Percentiles rank a stretch among this genome's conserved stretches.
Conservation (phyloP, 2,888 invertebrate species). For the Aethes cnicana region DNA sequence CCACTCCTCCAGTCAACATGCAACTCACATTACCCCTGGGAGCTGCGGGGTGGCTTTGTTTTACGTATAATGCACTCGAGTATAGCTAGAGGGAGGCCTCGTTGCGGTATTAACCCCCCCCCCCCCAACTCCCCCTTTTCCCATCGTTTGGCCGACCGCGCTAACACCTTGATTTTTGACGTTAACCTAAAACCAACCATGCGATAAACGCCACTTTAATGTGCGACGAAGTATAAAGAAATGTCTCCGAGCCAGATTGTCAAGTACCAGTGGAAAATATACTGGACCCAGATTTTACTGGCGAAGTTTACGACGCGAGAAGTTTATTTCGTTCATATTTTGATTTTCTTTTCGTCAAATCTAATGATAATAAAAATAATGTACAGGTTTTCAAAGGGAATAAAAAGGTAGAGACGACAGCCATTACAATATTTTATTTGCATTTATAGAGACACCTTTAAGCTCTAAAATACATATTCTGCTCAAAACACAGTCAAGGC, state of each 20-base stretch:
- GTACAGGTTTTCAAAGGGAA: too few relatives aligned
- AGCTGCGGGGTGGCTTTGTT: constrained; percentile 57
- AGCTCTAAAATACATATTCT: too few relatives aligned
- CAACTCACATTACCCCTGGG: constrained; percentile 62
- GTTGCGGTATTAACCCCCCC: constrained; percentile 38
- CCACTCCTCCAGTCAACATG: constrained; percentile 70
- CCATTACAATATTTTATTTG: too few relatives aligned
- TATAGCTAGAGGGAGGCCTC: constrained; percentile 55
- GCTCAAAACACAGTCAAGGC: too few relatives aligned
- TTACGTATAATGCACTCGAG: constrained; percentile 75
- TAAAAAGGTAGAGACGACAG: too few relatives aligned
- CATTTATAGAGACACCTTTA: too few relatives aligned
- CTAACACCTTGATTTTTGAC: constrained; percentile 69
- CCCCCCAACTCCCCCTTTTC: constrained; percentile 39
- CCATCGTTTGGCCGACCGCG: constrained; percentile 45
- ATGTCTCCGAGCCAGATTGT: constrained; percentile 14
- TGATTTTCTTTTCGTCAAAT: neutral
- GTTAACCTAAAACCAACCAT: constrained; percentile 46
- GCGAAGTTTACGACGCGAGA: constrained; percentile 3
- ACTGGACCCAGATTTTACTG: constrained; percentile 1
- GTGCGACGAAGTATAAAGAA: constrained; percentile 25
- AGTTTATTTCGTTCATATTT: neutral
- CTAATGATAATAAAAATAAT: too few relatives aligned
- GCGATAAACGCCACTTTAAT: constrained; percentile 29
- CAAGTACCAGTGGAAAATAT: constrained; percentile 12